Percentiles rank a stretch among this genome's conserved stretches.
These are phyloP conservation scores for Epinephelus fuscoguttatus DNA, from an alignment of 2,113 vertebrate genomes.

Conservation along the genomic window DNA sequence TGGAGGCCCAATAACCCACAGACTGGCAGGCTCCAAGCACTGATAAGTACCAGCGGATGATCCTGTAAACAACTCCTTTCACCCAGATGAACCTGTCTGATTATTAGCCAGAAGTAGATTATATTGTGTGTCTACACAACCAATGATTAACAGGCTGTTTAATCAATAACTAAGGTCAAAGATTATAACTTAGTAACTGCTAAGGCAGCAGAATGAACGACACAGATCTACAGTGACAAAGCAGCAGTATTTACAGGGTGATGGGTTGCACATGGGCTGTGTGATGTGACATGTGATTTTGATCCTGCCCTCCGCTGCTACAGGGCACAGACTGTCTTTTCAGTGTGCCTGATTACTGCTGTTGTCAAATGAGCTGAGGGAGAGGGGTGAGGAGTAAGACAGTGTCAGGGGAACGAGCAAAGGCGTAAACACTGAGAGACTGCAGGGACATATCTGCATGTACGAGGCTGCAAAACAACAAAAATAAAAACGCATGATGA, in stretches of 20 bases:
- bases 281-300: slow-evolving; percentile 9
- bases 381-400: neutral
- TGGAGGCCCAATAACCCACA: neutral
- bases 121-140: neutral
- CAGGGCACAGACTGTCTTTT: neutral
- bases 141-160: neutral
- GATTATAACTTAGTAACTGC: neutral
- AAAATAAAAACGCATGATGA: neutral
- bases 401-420: neutral
- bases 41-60: neutral
- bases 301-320: neutral
- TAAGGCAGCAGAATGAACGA: neutral
- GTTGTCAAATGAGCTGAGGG: neutral
- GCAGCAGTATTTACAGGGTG: neutral
- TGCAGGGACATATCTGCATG: neutral
- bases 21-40: neutral
- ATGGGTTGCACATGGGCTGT: neutral
- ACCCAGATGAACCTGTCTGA: neutral
- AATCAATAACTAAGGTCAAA: neutral
- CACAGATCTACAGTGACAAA: neutral
- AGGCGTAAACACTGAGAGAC: neutral
- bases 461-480: neutral
- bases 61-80: neutral
- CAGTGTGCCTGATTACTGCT: neutral
- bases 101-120: neutral